Percentiles rank a stretch among this genome's conserved stretches.
Evolutionary conservation across 2,888 invertebrate species (phyloP).

Genomic region (Argyresthia goedartella): DNA sequence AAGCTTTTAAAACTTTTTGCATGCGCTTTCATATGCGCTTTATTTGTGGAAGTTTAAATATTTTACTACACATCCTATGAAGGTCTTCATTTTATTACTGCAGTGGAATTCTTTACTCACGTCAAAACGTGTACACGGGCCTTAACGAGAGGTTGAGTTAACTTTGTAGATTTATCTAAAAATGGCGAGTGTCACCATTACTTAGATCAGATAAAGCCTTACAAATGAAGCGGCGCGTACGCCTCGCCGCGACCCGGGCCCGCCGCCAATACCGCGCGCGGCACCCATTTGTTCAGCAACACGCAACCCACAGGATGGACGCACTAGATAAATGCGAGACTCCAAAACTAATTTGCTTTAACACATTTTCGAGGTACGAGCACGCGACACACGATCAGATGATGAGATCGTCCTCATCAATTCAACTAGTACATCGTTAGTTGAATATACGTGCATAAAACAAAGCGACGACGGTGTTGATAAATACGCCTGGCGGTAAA

Average conservation of each 20-base stretch:
- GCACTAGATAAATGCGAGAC: constrained; percentile 41
- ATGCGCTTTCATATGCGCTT: background rate
- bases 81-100: too few species aligned
- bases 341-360: constrained; percentile 18
- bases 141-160: too few species aligned
- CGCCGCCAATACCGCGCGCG: too few species aligned
- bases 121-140: too few species aligned
- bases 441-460: too few species aligned
- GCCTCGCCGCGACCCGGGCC: constrained; percentile 32
- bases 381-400: background rate
- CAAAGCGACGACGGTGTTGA: too few species aligned
- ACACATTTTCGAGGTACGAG: background rate
- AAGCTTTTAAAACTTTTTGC: background rate
- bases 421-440: too few species aligned
- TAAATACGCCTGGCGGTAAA: too few species aligned
- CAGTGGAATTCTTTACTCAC: too few species aligned
- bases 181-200: constrained; percentile 53
- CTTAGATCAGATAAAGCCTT: constrained; percentile 58
- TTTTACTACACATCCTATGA: too few species aligned
- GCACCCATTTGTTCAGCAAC: constrained; percentile 46
- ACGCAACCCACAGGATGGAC: constrained; percentile 49
- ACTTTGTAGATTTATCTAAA: too few species aligned
- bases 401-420: background rate
- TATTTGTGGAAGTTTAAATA: background rate
- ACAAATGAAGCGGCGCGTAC: constrained; percentile 56